These are phyloP conservation scores for Polia nebulosa DNA, from an alignment of 2,888 invertebrate genomes.

Conservation along the genomic window DNA sequence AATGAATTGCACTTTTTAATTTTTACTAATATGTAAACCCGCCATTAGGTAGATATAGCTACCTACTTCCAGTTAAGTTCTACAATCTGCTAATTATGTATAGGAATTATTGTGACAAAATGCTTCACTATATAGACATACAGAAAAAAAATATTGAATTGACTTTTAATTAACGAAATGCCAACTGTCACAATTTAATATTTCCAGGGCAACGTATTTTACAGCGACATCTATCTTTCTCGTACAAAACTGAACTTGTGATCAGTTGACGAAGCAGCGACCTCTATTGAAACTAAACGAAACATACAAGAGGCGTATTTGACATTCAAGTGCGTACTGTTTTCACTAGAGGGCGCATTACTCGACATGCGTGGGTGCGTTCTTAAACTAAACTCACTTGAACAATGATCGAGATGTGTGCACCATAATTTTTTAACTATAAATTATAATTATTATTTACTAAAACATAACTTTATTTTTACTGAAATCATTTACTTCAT, in stretches of 20 bases:
- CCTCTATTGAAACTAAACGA: constrained; percentile 18
- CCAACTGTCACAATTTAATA: neutral
- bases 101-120: too few relatives aligned
- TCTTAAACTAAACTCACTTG: neutral
- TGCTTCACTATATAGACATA: too few relatives aligned
- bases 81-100: neutral
- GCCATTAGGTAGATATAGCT: neutral
- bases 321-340: neutral
- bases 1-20: neutral
- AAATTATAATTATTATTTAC: neutral
- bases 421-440: neutral
- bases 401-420: neutral
- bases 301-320: neutral
- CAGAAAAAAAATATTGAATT: too few relatives aligned
- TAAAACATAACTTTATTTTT: neutral
- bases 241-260: neutral
- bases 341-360: constrained; percentile 45
- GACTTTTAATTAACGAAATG: neutral
- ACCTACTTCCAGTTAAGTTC: neutral
- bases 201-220: too few relatives aligned
- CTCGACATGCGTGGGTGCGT: constrained; percentile 3
- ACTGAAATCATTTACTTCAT: neutral
- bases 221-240: constrained; percentile 37
- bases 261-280: neutral
- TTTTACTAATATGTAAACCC: neutral